phyloP scores from a whole-genome alignment of 35 echinoderm and acorn worm species.

The Ophioderma brevispina region DNA sequence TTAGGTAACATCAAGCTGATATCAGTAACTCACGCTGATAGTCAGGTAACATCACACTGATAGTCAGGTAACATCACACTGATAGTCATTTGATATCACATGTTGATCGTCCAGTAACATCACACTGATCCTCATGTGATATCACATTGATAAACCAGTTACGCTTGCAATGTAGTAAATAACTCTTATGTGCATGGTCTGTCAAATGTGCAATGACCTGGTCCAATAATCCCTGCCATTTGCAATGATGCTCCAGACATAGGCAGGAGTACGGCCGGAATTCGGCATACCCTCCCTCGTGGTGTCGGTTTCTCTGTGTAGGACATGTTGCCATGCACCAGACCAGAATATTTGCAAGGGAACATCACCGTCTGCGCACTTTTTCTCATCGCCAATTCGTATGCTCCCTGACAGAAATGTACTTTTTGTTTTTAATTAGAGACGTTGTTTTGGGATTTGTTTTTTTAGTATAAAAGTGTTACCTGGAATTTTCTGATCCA shows the following conservation, averaged over 20 bases:
- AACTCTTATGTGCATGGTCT: conserved; percentile 97
- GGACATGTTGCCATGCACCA: conserved; percentile 78
- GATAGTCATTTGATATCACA: too few relatives aligned
- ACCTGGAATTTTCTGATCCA: too few relatives aligned
- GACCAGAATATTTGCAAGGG: conserved; percentile 92
- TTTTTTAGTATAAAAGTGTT: too few relatives aligned
- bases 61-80: background rate
- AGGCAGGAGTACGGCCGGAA: conserved; percentile 97
- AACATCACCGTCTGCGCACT: conserved; percentile 99
- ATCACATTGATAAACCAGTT: background rate
- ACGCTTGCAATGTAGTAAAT: conserved; percentile 99
- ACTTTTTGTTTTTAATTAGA: background rate
- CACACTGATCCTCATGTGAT: background rate
- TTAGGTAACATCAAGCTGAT: too few relatives aligned
- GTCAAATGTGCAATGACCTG: conserved; percentile 94
- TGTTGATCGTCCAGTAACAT: background rate
- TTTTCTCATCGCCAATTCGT: conserved; percentile 97
- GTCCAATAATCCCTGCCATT: conserved; percentile 97
- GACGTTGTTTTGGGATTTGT: too few relatives aligned
- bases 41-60: background rate
- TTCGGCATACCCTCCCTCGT: conserved; percentile 92
- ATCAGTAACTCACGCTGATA: too few relatives aligned
- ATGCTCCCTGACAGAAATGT: conserved; percentile 78
- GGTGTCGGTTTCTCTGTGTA: conserved; percentile 97
- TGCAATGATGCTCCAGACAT: conserved; percentile 87